These are phyloP conservation scores for Sycobia sp. DNA, from an alignment of 1,140 invertebrate species.

Conservation along the genomic window DNA sequence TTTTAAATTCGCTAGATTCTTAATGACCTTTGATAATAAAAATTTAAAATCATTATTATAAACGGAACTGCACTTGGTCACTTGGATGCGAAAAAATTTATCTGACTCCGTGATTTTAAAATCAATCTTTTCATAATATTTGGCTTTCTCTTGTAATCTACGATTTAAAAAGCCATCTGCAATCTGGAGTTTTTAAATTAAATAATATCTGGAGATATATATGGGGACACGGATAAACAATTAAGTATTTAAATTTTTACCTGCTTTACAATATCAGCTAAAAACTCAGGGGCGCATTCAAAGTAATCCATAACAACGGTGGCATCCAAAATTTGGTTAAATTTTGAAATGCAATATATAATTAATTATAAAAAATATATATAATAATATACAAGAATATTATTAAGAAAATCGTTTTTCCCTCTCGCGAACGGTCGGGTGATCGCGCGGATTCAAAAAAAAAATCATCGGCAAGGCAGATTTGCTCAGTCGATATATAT, in stretches of 20 bases:
- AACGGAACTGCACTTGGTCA: slow-evolving; percentile 17
- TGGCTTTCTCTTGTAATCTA: slow-evolving; percentile 5
- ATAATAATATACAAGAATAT: too few species aligned
- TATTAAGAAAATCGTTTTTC: too few species aligned
- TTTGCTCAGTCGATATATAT: too few species aligned
- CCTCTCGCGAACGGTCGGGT: too few species aligned
- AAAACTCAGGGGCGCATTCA: too few species aligned
- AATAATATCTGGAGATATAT: neutral
- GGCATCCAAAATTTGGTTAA: too few species aligned
- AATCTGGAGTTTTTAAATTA: neutral
- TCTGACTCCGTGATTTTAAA: slow-evolving; percentile 5
- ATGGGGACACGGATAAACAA: neutral
- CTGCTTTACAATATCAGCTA: neutral
- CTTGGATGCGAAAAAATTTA: neutral
- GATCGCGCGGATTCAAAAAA: too few species aligned
- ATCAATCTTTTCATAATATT: slow-evolving; percentile 21
- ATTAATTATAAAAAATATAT: too few species aligned
- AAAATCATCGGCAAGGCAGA: too few species aligned
- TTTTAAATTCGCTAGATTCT: neutral
- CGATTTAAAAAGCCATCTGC: neutral
- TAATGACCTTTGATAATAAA: slow-evolving; percentile 1
- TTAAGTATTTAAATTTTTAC: neutral
- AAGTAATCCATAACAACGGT: neutral
- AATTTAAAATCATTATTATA: slow-evolving; percentile 6
- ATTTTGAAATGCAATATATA: too few species aligned